Percentiles rank a stretch among this genome's conserved stretches.
phyloP scores from a whole-genome alignment of 2,797 vertebrate genomes.

The Eulemur mongoz region DNA sequence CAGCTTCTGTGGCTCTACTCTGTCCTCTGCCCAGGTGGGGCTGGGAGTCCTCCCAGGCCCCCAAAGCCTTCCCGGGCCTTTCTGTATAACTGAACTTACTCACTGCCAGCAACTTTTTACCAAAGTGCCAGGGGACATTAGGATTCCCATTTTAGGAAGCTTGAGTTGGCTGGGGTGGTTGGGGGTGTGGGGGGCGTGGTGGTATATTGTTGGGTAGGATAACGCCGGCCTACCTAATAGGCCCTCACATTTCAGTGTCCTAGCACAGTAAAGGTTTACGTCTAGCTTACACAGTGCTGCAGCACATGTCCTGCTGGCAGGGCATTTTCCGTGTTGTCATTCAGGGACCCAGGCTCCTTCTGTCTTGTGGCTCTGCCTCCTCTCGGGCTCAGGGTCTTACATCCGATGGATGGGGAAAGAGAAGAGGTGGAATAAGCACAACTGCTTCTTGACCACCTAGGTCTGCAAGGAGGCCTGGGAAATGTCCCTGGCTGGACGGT shows the following conservation, averaged over 20 bases:
- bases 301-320: neutral
- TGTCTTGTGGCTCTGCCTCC: neutral
- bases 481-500: neutral
- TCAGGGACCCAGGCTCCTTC: neutral
- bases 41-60: fast-evolving
- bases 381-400: neutral
- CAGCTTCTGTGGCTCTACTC: neutral
- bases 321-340: neutral
- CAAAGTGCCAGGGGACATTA: neutral
- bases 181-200: too few relatives aligned
- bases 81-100: fast-evolving
- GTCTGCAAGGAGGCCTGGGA: neutral
- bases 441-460: too few relatives aligned
- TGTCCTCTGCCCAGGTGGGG: neutral
- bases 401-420: neutral
- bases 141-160: neutral
- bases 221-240: neutral
- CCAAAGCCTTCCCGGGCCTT: fast-evolving
- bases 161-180: neutral
- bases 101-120: neutral
- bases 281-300: fast-evolving
- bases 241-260: fast-evolving
- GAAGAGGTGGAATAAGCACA: neutral
- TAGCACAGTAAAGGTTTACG: fast-evolving
- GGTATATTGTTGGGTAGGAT: fast-evolving